These are phyloP conservation scores for Stegana nigrithorax DNA, from an alignment of 2,888 invertebrate genomes.

Conservation along the genomic window DNA sequence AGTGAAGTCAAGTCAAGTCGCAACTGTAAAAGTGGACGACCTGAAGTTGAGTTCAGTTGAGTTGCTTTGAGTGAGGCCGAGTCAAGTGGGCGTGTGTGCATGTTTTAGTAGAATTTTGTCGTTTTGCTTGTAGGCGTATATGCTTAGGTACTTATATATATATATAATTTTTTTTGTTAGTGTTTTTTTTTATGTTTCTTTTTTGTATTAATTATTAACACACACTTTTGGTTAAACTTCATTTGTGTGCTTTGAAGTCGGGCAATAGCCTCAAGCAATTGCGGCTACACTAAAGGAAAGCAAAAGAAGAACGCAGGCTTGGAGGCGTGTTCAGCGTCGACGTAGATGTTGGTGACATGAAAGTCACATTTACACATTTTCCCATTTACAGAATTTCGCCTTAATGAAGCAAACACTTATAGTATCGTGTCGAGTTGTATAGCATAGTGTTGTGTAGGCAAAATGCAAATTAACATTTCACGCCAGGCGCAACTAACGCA, in stretches of 20 bases:
- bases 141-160: not conserved
- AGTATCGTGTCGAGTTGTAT: too few relatives aligned
- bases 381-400: not conserved
- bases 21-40: too few relatives aligned
- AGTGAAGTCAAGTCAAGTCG: too few relatives aligned
- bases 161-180: not conserved
- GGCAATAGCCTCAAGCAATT: too few relatives aligned
- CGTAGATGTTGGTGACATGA: too few relatives aligned
- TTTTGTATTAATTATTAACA: conserved; percentile 54
- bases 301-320: conserved; percentile 31
- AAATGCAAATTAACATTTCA: conserved; percentile 9
- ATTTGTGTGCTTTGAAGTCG: conserved; percentile 29
- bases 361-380: conserved; percentile 21
- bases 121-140: not conserved
- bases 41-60: not conserved
- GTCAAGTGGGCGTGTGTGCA: not conserved
- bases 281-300: not conserved
- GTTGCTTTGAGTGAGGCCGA: not conserved
- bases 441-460: too few relatives aligned
- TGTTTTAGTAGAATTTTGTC: not conserved
- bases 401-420: conserved; percentile 54
- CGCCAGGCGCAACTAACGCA: conserved; percentile 4
- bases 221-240: conserved; percentile 32
- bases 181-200: not conserved
- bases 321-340: too few relatives aligned